Base-by-base conservation (phyloP, 53 echinoderm and acorn worm genomes). In the Pentamera pediparva region DNA sequence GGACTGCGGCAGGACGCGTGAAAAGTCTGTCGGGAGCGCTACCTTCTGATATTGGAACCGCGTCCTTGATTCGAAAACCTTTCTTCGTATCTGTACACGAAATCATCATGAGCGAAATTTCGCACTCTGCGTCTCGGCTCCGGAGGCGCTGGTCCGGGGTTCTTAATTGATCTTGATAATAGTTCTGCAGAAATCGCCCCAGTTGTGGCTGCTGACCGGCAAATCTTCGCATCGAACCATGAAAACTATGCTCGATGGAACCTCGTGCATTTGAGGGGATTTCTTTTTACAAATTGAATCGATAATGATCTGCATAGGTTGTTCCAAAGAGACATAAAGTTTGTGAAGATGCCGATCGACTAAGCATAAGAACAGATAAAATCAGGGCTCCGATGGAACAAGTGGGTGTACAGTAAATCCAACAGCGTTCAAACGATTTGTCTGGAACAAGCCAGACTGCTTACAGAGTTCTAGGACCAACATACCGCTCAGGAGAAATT, bases 261-360 rank as follows among this genome's bases (percentile, higher is more conserved):
- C n/a, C n/a, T n/a, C n/a, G n/a, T n/a, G n/a, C n/a, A n/a, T n/a
- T n/a, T n/a, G n/a, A n/a, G 27, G 31, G 76, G 41, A 36, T 64
- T 78, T 26, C 35, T 52, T 47, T 53, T 78, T 36, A 65, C 51
- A 12, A 35, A 65, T 33, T 30, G 45, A 34, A 70, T 77, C 77
- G 65, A 67, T 24, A 48, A 77, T 12, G 77, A 77, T 62, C 65
- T 77, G 28, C 45, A 69, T 48, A n/a, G n/a, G n/a, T n/a, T n/a
- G n/a, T n/a, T n/a, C n/a, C n/a, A n/a, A n/a, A n/a, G n/a, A n/a
- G n/a, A n/a, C n/a, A n/a, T n/a, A n/a, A n/a, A n/a, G n/a, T n/a
- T 51, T 24, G n/a, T 24, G 22, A 3, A n/a, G n/a, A n/a, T n/a
- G n/a, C n/a, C n/a, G n/a, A n/a, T n/a, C n/a, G n/a, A n/a, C n/a